These are phyloP conservation scores for Leptogaster cylindrica DNA, from an alignment of 2,888 invertebrate genomes.

Conservation along the genomic window DNA sequence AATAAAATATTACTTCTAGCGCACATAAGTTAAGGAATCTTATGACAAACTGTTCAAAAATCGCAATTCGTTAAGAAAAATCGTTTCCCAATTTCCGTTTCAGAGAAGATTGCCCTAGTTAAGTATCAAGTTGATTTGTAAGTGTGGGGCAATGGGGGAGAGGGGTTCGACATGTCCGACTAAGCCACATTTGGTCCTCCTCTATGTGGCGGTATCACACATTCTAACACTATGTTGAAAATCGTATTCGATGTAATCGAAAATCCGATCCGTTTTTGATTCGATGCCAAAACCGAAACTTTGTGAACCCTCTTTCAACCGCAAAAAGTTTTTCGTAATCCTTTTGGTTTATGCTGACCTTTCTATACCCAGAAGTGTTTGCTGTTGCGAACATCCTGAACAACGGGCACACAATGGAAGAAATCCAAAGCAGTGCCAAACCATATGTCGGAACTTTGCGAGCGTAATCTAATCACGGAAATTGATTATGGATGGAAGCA, in stretches of 20 bases:
- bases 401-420: constrained; percentile 39
- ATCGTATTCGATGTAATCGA: constrained; percentile 22
- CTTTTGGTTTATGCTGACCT: constrained; percentile 40
- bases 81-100: constrained; percentile 36
- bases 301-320: constrained; percentile 37
- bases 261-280: constrained; percentile 32
- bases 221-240: not conserved
- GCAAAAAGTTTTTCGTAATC: constrained; percentile 39
- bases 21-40: constrained; percentile 5
- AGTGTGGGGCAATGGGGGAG: constrained; percentile 6
- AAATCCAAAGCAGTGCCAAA: constrained; percentile 51
- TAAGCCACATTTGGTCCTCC: not conserved
- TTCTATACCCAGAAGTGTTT: constrained; percentile 39
- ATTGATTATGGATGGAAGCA: constrained; percentile 53
- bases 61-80: constrained; percentile 35
- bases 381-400: constrained; percentile 41
- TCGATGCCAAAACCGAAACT: constrained; percentile 38
- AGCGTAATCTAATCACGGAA: constrained; percentile 56
- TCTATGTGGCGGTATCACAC: too few species aligned
- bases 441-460: constrained; percentile 55
- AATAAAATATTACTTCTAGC: not conserved
- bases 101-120: constrained; percentile 36
- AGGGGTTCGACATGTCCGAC: constrained; percentile 17
- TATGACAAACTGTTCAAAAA: constrained; percentile 30
- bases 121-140: constrained; percentile 20